A percentile compares a stretch with the other conserved stretches of the same genome.
Conservation (phyloP, 2,797 vertebrate genomes). For the Balearica regulorum region DNA sequence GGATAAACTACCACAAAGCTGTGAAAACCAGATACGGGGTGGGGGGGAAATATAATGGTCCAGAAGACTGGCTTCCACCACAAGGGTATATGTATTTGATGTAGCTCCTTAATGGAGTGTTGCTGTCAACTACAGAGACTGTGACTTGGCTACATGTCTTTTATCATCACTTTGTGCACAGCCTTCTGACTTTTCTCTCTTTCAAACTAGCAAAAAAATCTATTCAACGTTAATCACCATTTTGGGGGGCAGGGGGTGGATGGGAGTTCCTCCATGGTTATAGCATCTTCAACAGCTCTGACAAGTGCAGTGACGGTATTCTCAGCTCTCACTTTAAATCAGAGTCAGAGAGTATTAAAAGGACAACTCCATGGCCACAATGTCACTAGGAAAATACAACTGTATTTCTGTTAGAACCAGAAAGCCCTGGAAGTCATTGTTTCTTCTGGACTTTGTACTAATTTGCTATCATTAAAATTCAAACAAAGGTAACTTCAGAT, state of each 20-base stretch:
- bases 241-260: fast-evolving
- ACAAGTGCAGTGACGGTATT: neutral
- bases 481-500: too few relatives aligned
- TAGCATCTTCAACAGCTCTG: neutral
- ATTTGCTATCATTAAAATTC: too few relatives aligned
- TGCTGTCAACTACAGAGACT: neutral
- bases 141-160: neutral
- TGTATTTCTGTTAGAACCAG: too few relatives aligned
- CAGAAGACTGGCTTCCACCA: neutral
- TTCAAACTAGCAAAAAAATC: neutral
- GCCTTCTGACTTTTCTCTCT: neutral
- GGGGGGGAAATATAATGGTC: neutral
- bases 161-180: neutral
- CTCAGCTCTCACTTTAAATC: neutral
- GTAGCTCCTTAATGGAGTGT: neutral
- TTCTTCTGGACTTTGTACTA: too few relatives aligned
- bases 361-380: neutral
- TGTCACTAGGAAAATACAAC: neutral
- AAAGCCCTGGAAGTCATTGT: too few relatives aligned
- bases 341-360: neutral
- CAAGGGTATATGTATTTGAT: neutral
- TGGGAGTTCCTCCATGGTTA: neutral
- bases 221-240: neutral
- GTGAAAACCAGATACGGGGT: neutral
- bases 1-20: neutral